These are phyloP conservation scores for Sarcophaga carnaria DNA, from an alignment of 2,888 invertebrate species.

Conservation along the genomic window DNA sequence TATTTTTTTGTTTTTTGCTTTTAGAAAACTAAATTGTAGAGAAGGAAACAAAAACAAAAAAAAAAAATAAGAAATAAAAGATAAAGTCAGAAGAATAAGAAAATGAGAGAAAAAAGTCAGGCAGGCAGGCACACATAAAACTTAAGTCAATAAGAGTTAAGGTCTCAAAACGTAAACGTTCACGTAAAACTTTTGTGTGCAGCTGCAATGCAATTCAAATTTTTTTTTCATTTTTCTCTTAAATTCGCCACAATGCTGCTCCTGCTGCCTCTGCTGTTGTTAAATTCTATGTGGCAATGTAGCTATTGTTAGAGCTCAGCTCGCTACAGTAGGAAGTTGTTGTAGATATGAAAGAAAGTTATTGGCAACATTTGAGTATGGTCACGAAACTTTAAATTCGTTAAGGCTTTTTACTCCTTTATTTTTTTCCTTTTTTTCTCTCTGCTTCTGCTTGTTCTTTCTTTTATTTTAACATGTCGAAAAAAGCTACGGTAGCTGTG, in stretches of 20 bases:
- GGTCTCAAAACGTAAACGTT: conserved; percentile 60
- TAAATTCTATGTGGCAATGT: not conserved
- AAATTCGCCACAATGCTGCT: conserved; percentile 9
- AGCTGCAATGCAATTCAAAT: conserved; percentile 53
- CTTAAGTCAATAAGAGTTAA: conserved; percentile 66
- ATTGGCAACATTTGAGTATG: conserved; percentile 68
- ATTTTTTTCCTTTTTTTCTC: not conserved
- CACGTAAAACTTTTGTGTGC: conserved; percentile 25
- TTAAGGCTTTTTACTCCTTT: conserved; percentile 31
- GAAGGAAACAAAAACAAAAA: no score
- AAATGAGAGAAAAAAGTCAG: not conserved
- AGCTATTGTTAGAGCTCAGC: not conserved
- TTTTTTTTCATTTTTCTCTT: conserved; percentile 19
- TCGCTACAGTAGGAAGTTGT: conserved; percentile 45
- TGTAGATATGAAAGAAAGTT: conserved; percentile 61
- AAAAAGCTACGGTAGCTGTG: no score
- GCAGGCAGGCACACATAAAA: conserved; percentile 7
- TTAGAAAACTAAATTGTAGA: not conserved
- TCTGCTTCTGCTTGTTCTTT: no score
- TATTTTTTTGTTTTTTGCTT: conserved; percentile 5
- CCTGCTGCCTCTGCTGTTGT: no score
- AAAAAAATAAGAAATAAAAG: not conserved
- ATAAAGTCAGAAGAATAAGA: not conserved
- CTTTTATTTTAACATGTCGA: no score
- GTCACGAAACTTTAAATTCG: conserved; percentile 66